phyloP scores from a whole-genome alignment of 2,113 vertebrate species.

The Hiodon tergisus region DNA sequence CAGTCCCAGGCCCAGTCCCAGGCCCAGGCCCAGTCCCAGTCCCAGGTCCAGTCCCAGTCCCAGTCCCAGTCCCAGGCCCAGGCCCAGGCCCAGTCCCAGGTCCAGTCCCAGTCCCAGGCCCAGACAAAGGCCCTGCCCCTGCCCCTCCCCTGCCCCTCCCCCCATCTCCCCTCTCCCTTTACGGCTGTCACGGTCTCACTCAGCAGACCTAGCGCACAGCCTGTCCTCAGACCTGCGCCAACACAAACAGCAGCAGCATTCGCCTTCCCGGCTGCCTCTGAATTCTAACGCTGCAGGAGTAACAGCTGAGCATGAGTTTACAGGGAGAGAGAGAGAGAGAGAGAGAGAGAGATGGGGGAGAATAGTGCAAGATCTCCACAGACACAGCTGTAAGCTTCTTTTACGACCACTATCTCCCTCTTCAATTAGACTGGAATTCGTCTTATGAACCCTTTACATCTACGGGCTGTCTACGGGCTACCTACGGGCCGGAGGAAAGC shows the following conservation, averaged over 20 bases:
- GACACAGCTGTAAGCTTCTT: too few relatives aligned
- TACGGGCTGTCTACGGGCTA: not conserved
- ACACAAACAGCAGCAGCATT: constrained; percentile 45
- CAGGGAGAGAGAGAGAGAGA: not conserved
- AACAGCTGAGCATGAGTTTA: not conserved
- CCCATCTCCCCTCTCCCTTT: not conserved
- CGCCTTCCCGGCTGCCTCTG: constrained; percentile 32
- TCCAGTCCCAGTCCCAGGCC: not conserved
- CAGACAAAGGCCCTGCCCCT: not conserved
- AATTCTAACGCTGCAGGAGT: constrained; percentile 32
- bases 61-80: too few relatives aligned
- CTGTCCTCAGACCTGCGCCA: constrained; percentile 8
- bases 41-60: too few relatives aligned
- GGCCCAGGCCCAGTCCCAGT: too few relatives aligned
- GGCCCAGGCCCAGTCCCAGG: too few relatives aligned
- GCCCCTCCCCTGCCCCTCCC: not conserved
- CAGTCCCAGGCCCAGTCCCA: too few relatives aligned
- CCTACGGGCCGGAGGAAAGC: not conserved
- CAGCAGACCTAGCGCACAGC: not conserved
- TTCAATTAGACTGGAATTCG: too few relatives aligned
- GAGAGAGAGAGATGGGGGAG: constrained; percentile 5
- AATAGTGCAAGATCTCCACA: not conserved
- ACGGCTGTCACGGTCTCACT: not conserved
- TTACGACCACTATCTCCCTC: too few relatives aligned
- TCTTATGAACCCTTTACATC: too few relatives aligned